These are phyloP conservation scores for Drosophila siamana DNA, from an alignment of 2,888 invertebrate genomes.

Conservation along the genomic window DNA sequence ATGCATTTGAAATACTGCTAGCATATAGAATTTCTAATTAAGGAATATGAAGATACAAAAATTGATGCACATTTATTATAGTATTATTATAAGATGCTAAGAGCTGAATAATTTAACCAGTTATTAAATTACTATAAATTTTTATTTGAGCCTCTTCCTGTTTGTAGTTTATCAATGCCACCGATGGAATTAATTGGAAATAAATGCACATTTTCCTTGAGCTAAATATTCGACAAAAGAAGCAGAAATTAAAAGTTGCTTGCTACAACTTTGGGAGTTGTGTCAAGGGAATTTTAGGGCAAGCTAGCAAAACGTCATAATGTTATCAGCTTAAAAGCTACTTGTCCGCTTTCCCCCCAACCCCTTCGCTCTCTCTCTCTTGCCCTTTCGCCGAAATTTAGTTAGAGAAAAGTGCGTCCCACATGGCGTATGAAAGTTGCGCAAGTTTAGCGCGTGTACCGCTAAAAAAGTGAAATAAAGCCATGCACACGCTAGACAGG, in stretches of 20 bases:
- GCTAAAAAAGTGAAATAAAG: slow-evolving; percentile 44
- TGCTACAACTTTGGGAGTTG: slow-evolving; percentile 43
- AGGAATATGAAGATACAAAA: neutral
- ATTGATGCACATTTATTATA: neutral
- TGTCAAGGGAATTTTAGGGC: slow-evolving; percentile 36
- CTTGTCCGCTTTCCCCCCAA: slow-evolving; percentile 22
- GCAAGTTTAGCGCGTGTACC: slow-evolving; percentile 52
- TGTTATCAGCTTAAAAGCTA: slow-evolving; percentile 55
- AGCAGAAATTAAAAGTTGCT: slow-evolving; percentile 36
- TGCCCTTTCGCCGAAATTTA: slow-evolving; percentile 21
- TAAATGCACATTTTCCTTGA: slow-evolving; percentile 33
- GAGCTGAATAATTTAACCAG: too few relatives aligned
- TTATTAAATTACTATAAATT: neutral
- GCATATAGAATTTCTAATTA: neutral
- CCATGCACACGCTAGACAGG: slow-evolving; percentile 37
- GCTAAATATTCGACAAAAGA: slow-evolving; percentile 18
- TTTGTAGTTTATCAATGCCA: neutral
- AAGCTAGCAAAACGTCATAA: slow-evolving; percentile 42
- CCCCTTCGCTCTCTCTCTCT: neutral
- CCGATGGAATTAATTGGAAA: neutral
- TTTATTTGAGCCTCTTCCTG: too few relatives aligned
- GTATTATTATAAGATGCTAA: neutral
- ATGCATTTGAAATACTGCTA: slow-evolving; percentile 5
- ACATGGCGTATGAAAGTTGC: slow-evolving; percentile 77
- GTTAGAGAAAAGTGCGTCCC: slow-evolving; percentile 67